These are phyloP conservation scores for Agriotes lineatus DNA, from an alignment of 2,888 invertebrate species.

Conservation along the genomic window DNA sequence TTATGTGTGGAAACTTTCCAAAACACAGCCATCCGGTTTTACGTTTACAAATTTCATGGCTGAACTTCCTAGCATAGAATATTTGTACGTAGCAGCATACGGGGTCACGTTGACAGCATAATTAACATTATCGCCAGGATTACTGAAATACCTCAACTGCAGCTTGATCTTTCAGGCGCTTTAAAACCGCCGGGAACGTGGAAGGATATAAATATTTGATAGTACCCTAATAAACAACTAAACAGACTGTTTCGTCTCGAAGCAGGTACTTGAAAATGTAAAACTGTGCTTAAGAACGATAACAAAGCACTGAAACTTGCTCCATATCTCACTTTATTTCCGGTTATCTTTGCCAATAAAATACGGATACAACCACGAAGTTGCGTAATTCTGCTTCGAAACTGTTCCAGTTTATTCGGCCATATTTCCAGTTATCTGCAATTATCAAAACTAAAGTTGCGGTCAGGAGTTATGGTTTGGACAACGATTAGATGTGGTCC, in stretches of 20 bases:
- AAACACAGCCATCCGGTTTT: no score
- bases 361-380: background rate
- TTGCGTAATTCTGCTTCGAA: background rate
- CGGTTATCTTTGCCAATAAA: slow-evolving; percentile 16
- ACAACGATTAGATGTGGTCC: slow-evolving; percentile 2
- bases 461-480: background rate
- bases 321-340: slow-evolving; percentile 9
- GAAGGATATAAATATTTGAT: no score
- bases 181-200: no score
- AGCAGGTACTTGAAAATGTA: background rate
- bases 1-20: no score
- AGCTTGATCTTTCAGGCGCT: no score
- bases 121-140: no score
- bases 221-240: background rate
- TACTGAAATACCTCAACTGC: no score
- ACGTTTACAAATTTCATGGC: no score
- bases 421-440: slow-evolving; percentile 13
- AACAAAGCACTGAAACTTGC: slow-evolving; percentile 8
- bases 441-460: slow-evolving; percentile 13
- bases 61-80: no score
- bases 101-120: no score
- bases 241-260: background rate
- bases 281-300: slow-evolving; percentile 11
- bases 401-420: background rate
- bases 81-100: no score